Evolutionary conservation across 2,888 invertebrate genomes (phyloP).

Genomic region (Orthosia incerta): DNA sequence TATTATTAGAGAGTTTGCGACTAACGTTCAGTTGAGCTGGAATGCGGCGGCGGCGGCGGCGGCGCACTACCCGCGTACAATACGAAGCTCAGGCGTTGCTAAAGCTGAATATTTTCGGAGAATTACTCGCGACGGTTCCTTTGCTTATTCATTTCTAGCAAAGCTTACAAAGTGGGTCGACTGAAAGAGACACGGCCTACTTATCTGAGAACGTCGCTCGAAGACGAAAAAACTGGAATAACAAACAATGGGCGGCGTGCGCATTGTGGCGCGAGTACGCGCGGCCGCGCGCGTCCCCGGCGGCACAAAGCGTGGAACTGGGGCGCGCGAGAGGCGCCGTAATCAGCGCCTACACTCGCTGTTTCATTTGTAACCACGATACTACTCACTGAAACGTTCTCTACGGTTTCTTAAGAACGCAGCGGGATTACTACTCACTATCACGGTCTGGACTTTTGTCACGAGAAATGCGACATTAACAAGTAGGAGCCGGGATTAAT

Average conservation of each 20-base stretch:
- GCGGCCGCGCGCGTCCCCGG: slow-evolving; percentile 1
- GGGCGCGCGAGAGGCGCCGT: slow-evolving; percentile 59
- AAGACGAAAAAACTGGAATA: slow-evolving; percentile 65
- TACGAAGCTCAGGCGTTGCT: slow-evolving; percentile 7
- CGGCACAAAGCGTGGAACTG: slow-evolving; percentile 52
- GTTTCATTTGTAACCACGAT: slow-evolving; percentile 54
- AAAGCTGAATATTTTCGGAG: slow-evolving; percentile 34
- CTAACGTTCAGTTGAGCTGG: slow-evolving; percentile 57
- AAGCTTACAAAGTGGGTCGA: slow-evolving; percentile 55
- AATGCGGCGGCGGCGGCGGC: slow-evolving; percentile 53
- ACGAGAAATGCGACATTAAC: slow-evolving; percentile 21
- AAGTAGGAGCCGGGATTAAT: slow-evolving; percentile 21
- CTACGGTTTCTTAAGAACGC: slow-evolving; percentile 28
- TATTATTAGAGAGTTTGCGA: slow-evolving; percentile 69
- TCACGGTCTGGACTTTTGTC: slow-evolving; percentile 30
- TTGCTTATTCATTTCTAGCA: slow-evolving; percentile 36
- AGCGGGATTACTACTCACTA: slow-evolving; percentile 30
- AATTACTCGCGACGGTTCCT: slow-evolving; percentile 45
- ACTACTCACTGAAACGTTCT: slow-evolving; percentile 18
- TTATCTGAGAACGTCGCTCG: slow-evolving; percentile 57
- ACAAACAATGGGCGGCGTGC: slow-evolving; percentile 67
- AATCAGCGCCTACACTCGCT: slow-evolving; percentile 59
- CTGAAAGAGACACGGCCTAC: slow-evolving; percentile 71
- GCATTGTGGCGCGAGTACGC: slow-evolving; percentile 58
- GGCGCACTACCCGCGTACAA: slow-evolving; percentile 33